A percentile compares a stretch with the other conserved stretches of the same genome.
Evolutionary conservation across 2,797 vertebrate genomes (phyloP).

Genomic region (Coregonus sp.): DNA sequence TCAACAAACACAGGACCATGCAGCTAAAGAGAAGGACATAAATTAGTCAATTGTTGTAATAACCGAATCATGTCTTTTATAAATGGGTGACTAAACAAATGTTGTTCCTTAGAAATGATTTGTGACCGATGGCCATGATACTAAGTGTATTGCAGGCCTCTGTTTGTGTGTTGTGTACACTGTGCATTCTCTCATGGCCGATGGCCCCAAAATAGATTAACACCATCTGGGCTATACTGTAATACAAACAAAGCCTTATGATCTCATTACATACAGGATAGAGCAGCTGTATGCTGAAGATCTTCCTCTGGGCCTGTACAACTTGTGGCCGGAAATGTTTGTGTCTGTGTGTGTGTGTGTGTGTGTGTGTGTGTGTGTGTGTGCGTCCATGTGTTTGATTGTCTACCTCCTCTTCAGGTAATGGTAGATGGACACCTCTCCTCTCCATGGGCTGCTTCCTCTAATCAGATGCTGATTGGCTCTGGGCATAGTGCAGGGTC

Average conservation of each 20-base stretch:
- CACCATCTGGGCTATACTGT: neutral
- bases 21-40: conserved; percentile 8
- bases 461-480: conserved; percentile 54
- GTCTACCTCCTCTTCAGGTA: neutral
- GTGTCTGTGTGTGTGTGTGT: neutral
- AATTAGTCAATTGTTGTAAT: conserved; percentile 2
- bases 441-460: conserved; percentile 49
- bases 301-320: neutral
- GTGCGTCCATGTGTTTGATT: neutral
- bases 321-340: neutral
- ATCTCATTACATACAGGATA: neutral
- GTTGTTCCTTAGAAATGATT: conserved; percentile 16
- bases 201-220: neutral
- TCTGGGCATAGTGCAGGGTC: conserved; percentile 46
- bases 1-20: conserved; percentile 4
- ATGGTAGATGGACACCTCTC: conserved; percentile 29
- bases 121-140: neutral
- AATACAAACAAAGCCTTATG: neutral
- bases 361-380: neutral
- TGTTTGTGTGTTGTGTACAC: neutral
- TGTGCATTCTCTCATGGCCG: neutral
- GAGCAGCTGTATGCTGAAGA: neutral
- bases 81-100: conserved; percentile 22
- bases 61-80: conserved; percentile 23
- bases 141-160: neutral